Evolutionary conservation across 1,140 invertebrate species (phyloP), one percentile per base, ranked within the genome.

Genomic region (Mizuhopecten yessoensis): DNA sequence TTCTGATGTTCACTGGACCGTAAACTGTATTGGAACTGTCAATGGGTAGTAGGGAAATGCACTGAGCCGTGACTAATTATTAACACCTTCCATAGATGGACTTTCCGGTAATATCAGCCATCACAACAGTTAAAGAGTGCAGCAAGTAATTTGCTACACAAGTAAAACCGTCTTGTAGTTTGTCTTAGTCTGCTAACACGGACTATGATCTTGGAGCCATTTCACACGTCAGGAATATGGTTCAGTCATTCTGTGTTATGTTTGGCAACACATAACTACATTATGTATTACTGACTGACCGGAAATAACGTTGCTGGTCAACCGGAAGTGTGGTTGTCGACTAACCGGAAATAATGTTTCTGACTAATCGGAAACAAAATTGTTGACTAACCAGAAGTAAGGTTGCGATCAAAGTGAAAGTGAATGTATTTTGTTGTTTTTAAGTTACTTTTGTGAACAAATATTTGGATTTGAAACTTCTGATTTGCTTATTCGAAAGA

Each of bases 1-100:
- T 23, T 17, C 57, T 75, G 57, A 75, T 75, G 57, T 75, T 75
- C 57, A 75, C 23, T 75, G 57, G 57, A 75, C 23, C 57, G 57
- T 75, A n/a, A 75, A 75, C n/a, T 75, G 23, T 29, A 75, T n/a
- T 75, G 45, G 15, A 49, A 49, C 45, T 49, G 45, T 49, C 45
- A 75, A 75, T 75, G 57, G 23, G 7, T n/a, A 75, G 9, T 75
- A 75, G n/a, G n/a, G 57, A 29, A 17, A 0, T n/a, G n/a, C 20
- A 49, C 23, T 75, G 57, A 29, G 29, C 23, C 57, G 57, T 75
- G 57, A 75, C 57, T 75, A 75, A 75, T 75, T 23, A 17, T 1
- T 29, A n/a, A 75, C 57, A 7, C n/a, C 23, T 75, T 29, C 23
- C 57, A 29, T 17, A 29, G n/a, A 75, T n/a, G n/a, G 57, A 75